Evolutionary conservation across 2,797 vertebrate genomes (phyloP), one percentile per base, ranked within the genome.

Genomic region (Schizothorax lantsangensis): DNA sequence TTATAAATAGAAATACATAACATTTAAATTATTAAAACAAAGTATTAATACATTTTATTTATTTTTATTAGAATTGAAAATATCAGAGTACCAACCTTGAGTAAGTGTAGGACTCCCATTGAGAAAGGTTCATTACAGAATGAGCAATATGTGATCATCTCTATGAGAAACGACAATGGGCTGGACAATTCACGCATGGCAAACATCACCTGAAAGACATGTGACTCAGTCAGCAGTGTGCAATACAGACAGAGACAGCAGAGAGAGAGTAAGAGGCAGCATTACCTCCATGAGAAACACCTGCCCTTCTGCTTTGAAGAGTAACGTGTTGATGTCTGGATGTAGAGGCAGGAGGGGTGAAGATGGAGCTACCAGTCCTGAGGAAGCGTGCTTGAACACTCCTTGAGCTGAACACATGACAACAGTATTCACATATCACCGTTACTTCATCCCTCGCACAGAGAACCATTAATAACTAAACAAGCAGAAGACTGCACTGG

Each of bases 71-170:
- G n/a, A n/a, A 12, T 26, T 62, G 26, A 62, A 62, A 62, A 62
- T 12, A 6, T 79, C 23, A 79, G 4, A 26, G 54, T 85, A 49
- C 84, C 81, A 93, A 99, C 98, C 97, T 99, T 99, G 81, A 99
- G 97, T 90, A 97, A 92, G 87, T 98, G 98, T 89, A 99, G 95
- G 90, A 97, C 92, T 2, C 96, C 97, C 88, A 98, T 96, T 85
- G 98, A 99, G 89, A 99, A 99, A 36, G 94, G 96, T 92, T 99
- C 97, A 0, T 99, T 98, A 89, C 98, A 99, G 93, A 97, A 98
- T 9, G 97, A 98, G 94, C 96, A 96, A 94, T 96, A 98, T 19
- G 97, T 97, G 91, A 98, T 94, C 98, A 99, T 99, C 93, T 99
- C 97, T 0, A 98, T 98, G 88, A 99, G 96, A 5, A 97, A 93